Percentiles rank a stretch among this genome's conserved stretches.
Conservation (phyloP, 2,888 invertebrate species). For the Trissonchulus sp. region DNA sequence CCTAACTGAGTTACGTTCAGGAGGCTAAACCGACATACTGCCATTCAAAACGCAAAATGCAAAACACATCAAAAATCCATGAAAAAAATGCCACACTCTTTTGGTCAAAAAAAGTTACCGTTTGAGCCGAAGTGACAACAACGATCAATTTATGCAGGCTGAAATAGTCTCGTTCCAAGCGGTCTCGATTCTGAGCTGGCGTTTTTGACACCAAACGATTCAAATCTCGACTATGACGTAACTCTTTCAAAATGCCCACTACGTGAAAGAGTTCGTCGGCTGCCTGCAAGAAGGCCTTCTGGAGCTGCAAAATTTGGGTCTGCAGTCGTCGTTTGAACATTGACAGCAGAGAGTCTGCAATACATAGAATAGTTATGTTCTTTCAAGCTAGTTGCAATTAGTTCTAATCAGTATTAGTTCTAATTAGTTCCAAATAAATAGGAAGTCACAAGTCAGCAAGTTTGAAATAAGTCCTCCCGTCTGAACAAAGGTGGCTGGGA, state of each 20-base stretch:
- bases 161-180: slow-evolving; percentile 81
- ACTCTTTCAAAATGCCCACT: slow-evolving; percentile 6
- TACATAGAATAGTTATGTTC: slow-evolving; percentile 33
- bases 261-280: slow-evolving; percentile 28
- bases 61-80: too few species aligned
- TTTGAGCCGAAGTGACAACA: slow-evolving; percentile 74
- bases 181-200: neutral
- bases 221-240: slow-evolving; percentile 10
- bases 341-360: slow-evolving; percentile 63
- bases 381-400: slow-evolving; percentile 21
- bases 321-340: slow-evolving; percentile 64
- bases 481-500: too few species aligned
- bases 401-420: slow-evolving; percentile 1
- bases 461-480: too few species aligned
- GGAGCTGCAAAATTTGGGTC: slow-evolving; percentile 66
- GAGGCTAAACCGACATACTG: too few species aligned
- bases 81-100: too few species aligned
- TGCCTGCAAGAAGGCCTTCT: slow-evolving; percentile 47
- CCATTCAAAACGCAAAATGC: too few species aligned
- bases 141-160: slow-evolving; percentile 92
- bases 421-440: too few species aligned
- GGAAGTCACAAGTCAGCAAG: too few species aligned
- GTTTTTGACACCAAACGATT: neutral
- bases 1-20: too few species aligned
- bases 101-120: too few species aligned